Base-by-base conservation (phyloP, 1,140 invertebrate genomes). In the Ceratina calcarata region DNA sequence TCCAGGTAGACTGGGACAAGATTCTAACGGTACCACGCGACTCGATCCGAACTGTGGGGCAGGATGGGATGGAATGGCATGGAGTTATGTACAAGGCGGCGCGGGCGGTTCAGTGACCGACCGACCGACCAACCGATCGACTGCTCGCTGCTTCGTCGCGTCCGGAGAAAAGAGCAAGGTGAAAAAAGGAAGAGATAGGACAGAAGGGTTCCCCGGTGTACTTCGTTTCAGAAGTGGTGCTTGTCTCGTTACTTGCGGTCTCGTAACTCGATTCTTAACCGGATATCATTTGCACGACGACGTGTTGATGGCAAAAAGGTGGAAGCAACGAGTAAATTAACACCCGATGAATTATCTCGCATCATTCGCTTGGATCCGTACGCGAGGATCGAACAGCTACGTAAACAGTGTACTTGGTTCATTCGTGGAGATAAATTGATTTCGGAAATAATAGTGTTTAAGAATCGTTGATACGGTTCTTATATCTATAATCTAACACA, bases 71-170 rank as follows among this genome's bases (percentile, higher is more conserved):
- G 87, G 77, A 78, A 86, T 82, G 81, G 81, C 74, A 79, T 53
- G 71, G 82, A 55, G 70, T 74, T 81, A 45, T 45, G 37, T 45
- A 81, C 75, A 83, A 82, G 81, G 67, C 80, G 58, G 51, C 58
- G 81, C 60, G 72, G 84, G 82, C 87, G 87, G 87, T 88, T 88
- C 87, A 88, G 84, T 88, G 87, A 88, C 87, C 86, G 87, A 88
- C 86, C 84, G 85, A 86, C 82, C 78, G 82, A 87, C 12, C 86
- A 88, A 32, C 86, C 86, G 87, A 88, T 85, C 86, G 85, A 86
- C 85, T 86, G 58, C 64, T 73, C 68, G 22, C 73, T 10, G 18
- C 27, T 32, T 1, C 15, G 6, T 18, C 37, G 62, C 24, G 60
- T 60, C 22, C 53, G n/a, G 60, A 73, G 67, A n/a, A 75, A 49